A percentile compares a stretch with the other conserved stretches of the same genome.
phyloP scores from a whole-genome alignment of 1,140 invertebrate genomes.

The Venturia canescens region DNA sequence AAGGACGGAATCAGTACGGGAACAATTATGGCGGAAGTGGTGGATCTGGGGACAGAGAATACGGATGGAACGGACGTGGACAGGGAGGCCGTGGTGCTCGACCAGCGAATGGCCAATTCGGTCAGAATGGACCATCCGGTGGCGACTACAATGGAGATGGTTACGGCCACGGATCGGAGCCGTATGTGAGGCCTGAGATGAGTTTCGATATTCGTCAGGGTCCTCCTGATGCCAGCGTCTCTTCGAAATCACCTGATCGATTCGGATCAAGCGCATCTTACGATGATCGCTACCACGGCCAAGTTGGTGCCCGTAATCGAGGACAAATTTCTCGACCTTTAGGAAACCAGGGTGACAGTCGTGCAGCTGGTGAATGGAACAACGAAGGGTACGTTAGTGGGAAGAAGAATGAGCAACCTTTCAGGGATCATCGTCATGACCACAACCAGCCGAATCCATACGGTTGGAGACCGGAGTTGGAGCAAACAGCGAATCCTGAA shows the following conservation, averaged over 20 bases:
- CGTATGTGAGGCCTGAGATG: not conserved
- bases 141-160: not conserved
- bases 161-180: not conserved
- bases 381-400: not conserved
- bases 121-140: not conserved
- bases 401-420: not conserved
- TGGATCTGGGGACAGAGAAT: not conserved
- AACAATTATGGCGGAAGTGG: not conserved
- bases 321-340: not conserved
- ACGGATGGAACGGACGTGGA: not conserved
- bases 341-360: slow-evolving; percentile 14
- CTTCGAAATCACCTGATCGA: not conserved
- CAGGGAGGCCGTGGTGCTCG: not conserved
- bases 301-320: not conserved
- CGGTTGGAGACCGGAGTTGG: not conserved
- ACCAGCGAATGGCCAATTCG: not conserved
- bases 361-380: not conserved
- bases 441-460: not conserved
- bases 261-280: not conserved
- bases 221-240: not conserved
- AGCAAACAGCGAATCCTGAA: not conserved
- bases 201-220: not conserved
- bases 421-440: not conserved
- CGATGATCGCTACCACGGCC: not conserved
- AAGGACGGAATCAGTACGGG: not conserved